Percentiles rank a stretch among this genome's conserved stretches.
Conservation (phyloP, 2,888 invertebrate genomes). For the Thera britannica region DNA sequence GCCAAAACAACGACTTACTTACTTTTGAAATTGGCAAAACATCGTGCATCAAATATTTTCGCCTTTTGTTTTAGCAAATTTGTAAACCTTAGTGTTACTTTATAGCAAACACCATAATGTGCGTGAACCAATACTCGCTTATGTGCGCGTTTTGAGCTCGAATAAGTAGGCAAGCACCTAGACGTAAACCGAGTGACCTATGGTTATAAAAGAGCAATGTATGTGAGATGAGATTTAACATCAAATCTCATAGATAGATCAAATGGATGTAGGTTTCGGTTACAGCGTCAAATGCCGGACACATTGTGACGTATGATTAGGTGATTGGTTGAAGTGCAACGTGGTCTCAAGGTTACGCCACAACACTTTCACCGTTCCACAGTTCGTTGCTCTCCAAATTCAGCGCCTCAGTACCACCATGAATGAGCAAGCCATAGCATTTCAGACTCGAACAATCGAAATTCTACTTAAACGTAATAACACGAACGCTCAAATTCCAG, state of each 20-base stretch:
- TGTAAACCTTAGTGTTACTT: too few species aligned
- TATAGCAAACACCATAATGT: too few species aligned
- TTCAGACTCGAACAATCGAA: conserved; percentile 50
- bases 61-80: not conserved
- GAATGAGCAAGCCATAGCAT: conserved; percentile 56
- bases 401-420: conserved; percentile 71
- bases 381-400: conserved; percentile 83
- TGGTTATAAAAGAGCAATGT: not conserved
- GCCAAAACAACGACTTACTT: conserved; percentile 29
- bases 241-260: not conserved
- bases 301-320: conserved; percentile 73
- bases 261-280: conserved; percentile 31
- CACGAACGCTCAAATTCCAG: conserved; percentile 50
- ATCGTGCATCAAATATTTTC: conserved; percentile 2
- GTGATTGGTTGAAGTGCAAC: conserved; percentile 69
- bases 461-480: conserved; percentile 44
- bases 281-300: conserved; percentile 36
- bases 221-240: conserved; percentile 1
- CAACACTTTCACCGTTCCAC: conserved; percentile 77
- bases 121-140: not conserved
- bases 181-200: not conserved
- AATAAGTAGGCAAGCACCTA: not conserved
- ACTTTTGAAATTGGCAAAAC: conserved; percentile 13
- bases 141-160: not conserved
- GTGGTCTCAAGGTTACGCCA: conserved; percentile 81